Percentiles rank a stretch among this genome's conserved stretches.
Conservation (phyloP, 1,140 invertebrate genomes). For the Dendroctonus valens region DNA sequence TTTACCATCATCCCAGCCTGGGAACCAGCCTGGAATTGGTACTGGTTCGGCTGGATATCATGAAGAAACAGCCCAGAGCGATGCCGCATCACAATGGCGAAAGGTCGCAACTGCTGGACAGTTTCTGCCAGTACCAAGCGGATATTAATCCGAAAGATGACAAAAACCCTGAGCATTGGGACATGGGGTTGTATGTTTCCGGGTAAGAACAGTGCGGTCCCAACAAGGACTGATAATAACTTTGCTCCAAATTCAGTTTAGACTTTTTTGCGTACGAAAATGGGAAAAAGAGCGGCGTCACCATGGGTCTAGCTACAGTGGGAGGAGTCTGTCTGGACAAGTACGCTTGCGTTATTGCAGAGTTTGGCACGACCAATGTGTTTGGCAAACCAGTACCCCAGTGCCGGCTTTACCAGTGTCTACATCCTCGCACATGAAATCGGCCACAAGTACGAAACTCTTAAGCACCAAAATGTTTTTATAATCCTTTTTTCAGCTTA, state of each 20-base stretch:
- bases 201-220: slow-evolving; percentile 53
- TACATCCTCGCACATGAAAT: slow-evolving; percentile 87
- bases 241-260: slow-evolving; percentile 52
- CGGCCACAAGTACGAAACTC: slow-evolving; percentile 72
- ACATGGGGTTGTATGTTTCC: slow-evolving; percentile 78
- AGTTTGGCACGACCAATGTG: slow-evolving; percentile 70
- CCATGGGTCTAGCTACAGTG: slow-evolving; percentile 79
- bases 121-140: slow-evolving; percentile 75
- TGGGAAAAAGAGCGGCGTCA: slow-evolving; percentile 64
- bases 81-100: slow-evolving; percentile 60
- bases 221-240: background rate
- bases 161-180: slow-evolving; percentile 73
- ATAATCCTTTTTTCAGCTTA: slow-evolving; percentile 57
- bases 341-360: slow-evolving; percentile 80
- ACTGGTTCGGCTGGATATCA: slow-evolving; percentile 73
- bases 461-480: no score
- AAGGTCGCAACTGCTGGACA: slow-evolving; percentile 68
- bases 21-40: slow-evolving; percentile 71
- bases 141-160: slow-evolving; percentile 68
- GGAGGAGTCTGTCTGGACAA: slow-evolving; percentile 74
- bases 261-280: slow-evolving; percentile 73
- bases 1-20: slow-evolving; percentile 80
- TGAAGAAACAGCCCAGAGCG: slow-evolving; percentile 67
- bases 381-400: slow-evolving; percentile 70
- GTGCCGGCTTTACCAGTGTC: slow-evolving; percentile 70